Conservation (phyloP, 2,113 vertebrate genomes). For the Otocyon megalotis region DNA sequence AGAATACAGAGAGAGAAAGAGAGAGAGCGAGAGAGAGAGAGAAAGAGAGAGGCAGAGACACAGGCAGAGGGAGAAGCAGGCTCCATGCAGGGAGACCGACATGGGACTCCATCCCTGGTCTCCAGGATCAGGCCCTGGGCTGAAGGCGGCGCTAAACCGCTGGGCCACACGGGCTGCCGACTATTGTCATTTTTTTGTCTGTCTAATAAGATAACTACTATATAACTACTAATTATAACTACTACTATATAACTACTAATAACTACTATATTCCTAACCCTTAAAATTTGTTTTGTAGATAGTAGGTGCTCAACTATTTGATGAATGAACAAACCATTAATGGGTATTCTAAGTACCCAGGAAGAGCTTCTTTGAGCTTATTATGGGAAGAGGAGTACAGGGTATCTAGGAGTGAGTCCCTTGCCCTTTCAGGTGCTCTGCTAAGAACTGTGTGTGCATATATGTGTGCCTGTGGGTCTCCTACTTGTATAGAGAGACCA, state of each 20-base stretch:
- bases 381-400: not conserved
- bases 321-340: slow-evolving; percentile 6
- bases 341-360: slow-evolving; percentile 26
- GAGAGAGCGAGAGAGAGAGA: too few relatives aligned
- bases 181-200: not conserved
- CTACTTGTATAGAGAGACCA: not conserved
- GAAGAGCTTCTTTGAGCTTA: slow-evolving; percentile 10
- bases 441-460: not conserved
- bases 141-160: too few relatives aligned
- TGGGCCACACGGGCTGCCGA: too few relatives aligned
- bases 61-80: too few relatives aligned
- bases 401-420: not conserved
- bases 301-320: not conserved
- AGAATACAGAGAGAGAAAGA: too few relatives aligned
- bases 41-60: too few relatives aligned
- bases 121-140: too few relatives aligned
- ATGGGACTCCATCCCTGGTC: too few relatives aligned
- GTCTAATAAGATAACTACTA: slow-evolving; percentile 2
- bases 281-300: not conserved
- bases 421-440: not conserved
- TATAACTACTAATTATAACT: too few relatives aligned
- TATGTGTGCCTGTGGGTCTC: not conserved
- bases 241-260: too few relatives aligned
- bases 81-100: too few relatives aligned
- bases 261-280: not conserved